phyloP scores from a whole-genome alignment of 2,888 invertebrate species.

The Macrosoma leucophasiata region DNA sequence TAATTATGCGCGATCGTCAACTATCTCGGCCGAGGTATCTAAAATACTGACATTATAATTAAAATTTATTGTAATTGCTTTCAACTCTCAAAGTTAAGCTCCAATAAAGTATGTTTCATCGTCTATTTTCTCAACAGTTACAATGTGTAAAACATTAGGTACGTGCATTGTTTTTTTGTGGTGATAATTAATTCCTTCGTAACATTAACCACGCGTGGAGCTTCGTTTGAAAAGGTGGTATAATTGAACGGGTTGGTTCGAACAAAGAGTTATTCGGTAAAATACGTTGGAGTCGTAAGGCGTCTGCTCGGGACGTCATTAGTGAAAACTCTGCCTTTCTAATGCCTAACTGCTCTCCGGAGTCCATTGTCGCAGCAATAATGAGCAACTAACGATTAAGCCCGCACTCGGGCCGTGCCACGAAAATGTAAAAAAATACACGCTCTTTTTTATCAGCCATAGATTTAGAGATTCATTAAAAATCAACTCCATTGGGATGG shows the following conservation, averaged over 20 bases:
- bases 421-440: constrained; percentile 35
- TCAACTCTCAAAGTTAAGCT: too few species aligned
- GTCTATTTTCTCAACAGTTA: too few species aligned
- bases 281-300: constrained; percentile 45
- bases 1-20: too few species aligned
- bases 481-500: too few species aligned
- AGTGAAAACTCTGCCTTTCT: constrained; percentile 67
- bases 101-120: too few species aligned
- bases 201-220: constrained; percentile 17
- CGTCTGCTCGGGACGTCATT: constrained; percentile 59
- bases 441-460: constrained; percentile 28
- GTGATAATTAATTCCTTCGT: constrained; percentile 20
- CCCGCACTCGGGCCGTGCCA: constrained; percentile 34
- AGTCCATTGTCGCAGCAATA: constrained; percentile 63
- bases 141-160: constrained; percentile 30
- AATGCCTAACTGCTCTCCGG: constrained; percentile 68
- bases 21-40: too few species aligned
- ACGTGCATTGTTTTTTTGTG: constrained; percentile 17
- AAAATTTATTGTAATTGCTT: too few species aligned
- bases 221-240: constrained; percentile 25
- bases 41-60: too few species aligned
- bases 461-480: constrained; percentile 32
- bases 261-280: constrained; percentile 64
- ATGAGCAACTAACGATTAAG: constrained; percentile 69
- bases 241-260: constrained; percentile 25